Percentiles rank a stretch among this genome's conserved stretches.
phyloP scores from a whole-genome alignment of 2,797 vertebrate species.

The Aldrovandia affinis region DNA sequence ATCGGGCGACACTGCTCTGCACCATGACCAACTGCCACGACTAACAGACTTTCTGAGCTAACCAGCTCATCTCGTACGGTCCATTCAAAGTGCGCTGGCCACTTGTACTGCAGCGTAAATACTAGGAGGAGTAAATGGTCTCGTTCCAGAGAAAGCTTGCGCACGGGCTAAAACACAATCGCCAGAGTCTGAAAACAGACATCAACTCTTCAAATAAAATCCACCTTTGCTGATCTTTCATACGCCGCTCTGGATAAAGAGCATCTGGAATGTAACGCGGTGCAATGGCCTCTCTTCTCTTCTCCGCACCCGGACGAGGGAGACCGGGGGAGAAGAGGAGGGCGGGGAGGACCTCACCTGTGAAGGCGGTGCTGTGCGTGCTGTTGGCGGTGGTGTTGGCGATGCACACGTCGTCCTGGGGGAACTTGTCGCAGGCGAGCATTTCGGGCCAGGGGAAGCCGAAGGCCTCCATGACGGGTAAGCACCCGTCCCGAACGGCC shows the following conservation, averaged over 20 bases:
- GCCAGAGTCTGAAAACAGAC: not conserved
- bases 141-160: not conserved
- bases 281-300: too few relatives aligned
- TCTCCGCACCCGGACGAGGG: not conserved
- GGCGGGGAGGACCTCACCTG: conserved; percentile 70
- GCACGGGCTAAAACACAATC: not conserved
- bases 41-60: not conserved
- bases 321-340: not conserved
- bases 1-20: not conserved
- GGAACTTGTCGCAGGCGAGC: conserved; percentile 95
- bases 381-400: conserved; percentile 86
- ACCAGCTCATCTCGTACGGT: not conserved
- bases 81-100: not conserved
- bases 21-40: not conserved
- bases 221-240: not conserved
- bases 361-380: conserved; percentile 77
- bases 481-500: conserved; percentile 89
- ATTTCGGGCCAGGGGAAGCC: conserved; percentile 98
- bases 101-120: not conserved
- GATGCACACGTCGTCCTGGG: conserved; percentile 91
- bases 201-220: not conserved
- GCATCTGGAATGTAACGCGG: not conserved
- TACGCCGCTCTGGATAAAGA: too few relatives aligned
- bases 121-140: not conserved
- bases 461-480: conserved; percentile 96